These are phyloP conservation scores for Peromyscus polionotus DNA, from an alignment of 2,113 vertebrate species.

Conservation along the genomic window DNA sequence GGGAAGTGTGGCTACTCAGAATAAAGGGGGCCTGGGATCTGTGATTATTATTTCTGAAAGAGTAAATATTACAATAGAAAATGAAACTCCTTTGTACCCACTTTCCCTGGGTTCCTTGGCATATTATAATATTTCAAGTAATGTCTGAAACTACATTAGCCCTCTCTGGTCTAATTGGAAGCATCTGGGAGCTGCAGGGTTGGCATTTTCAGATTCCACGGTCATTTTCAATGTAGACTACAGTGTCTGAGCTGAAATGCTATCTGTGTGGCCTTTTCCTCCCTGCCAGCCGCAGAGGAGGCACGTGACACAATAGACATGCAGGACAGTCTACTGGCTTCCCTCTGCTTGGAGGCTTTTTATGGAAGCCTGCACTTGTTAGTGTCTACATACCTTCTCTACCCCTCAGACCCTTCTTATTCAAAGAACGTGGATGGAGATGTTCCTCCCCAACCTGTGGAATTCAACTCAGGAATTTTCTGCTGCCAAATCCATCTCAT, in stretches of 20 bases:
- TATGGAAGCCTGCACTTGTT: conserved; percentile 35
- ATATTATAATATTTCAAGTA: conserved; percentile 70
- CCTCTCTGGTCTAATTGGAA: conserved; percentile 72
- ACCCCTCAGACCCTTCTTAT: conserved; percentile 30
- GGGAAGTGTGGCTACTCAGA: conserved; percentile 72
- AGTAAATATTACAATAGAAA: conserved; percentile 76
- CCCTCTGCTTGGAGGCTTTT: neutral
- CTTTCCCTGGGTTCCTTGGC: conserved; percentile 67
- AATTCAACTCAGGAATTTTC: conserved; percentile 55
- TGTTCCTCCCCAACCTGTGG: conserved; percentile 28
- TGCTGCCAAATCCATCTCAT: conserved; percentile 57
- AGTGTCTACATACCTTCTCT: neutral
- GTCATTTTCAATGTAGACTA: conserved; percentile 62
- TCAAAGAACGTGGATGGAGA: conserved; percentile 52
- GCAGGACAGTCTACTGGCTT: neutral
- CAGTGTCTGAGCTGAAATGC: conserved; percentile 68
- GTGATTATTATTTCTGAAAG: conserved; percentile 78
- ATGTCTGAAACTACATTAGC: conserved; percentile 73
- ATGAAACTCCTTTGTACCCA: conserved; percentile 74
- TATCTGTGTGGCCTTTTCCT: neutral
- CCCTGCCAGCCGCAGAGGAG: neutral
- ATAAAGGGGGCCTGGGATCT: conserved; percentile 28
- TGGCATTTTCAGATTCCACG: conserved; percentile 59
- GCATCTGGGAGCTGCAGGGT: conserved; percentile 65
- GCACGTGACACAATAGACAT: neutral